Conservation (phyloP, 2,113 vertebrate species). For the Channa argus region DNA sequence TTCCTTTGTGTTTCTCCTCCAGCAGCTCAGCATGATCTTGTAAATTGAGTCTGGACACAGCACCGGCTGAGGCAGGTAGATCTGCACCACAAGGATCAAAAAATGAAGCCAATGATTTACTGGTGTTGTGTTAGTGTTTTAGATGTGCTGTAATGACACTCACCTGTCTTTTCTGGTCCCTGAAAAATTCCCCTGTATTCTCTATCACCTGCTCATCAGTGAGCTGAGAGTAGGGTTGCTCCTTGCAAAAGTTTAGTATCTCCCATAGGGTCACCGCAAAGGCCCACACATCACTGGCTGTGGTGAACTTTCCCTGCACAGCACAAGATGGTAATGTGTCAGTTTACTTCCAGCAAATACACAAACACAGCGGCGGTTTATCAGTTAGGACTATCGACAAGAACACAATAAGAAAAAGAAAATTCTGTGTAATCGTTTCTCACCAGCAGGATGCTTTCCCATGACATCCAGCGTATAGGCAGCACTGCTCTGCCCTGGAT, state of each 20-base stretch:
- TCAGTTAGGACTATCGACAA: too few species aligned
- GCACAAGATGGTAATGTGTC: neutral
- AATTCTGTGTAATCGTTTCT: neutral
- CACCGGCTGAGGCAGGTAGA: constrained; percentile 93
- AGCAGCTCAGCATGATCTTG: constrained; percentile 97
- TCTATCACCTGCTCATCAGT: constrained; percentile 98
- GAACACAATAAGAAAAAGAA: too few species aligned
- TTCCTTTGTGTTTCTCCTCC: constrained; percentile 94
- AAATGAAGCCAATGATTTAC: neutral
- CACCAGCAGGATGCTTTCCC: constrained; percentile 98
- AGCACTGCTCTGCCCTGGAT: constrained; percentile 97
- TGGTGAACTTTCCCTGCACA: constrained; percentile 96
- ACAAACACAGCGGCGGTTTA: neutral
- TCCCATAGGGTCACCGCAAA: constrained; percentile 97
- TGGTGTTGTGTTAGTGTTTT: neutral
- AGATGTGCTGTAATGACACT: neutral
- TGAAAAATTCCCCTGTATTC: constrained; percentile 99
- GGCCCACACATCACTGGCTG: constrained; percentile 98
- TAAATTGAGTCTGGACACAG: constrained; percentile 93
- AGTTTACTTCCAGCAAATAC: neutral
- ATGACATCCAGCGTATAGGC: constrained; percentile 99
- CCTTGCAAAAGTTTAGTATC: constrained; percentile 94
- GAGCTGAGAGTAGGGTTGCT: constrained; percentile 96
- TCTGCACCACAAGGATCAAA: constrained; percentile 76
- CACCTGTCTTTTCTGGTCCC: constrained; percentile 96